phyloP scores from a whole-genome alignment of 2,113 vertebrate species.

The Zingel zingel region DNA sequence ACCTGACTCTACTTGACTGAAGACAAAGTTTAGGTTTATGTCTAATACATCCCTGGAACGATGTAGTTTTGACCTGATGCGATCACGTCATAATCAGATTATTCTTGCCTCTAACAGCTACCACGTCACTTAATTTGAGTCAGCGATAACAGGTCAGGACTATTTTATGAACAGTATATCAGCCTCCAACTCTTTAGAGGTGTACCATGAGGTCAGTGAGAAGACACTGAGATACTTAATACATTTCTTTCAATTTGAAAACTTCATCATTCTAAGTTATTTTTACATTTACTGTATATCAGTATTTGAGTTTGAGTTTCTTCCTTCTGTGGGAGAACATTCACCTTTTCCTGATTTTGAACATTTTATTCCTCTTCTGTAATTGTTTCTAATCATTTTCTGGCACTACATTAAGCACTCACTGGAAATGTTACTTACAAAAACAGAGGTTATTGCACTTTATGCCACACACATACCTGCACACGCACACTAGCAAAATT shows the following conservation, averaged over 20 bases:
- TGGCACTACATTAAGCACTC: not conserved
- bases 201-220: not conserved
- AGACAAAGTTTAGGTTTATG: not conserved
- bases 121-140: not conserved
- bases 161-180: not conserved
- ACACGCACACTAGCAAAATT: not conserved
- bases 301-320: not conserved
- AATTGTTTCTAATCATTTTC: not conserved
- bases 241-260: not conserved
- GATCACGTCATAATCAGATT: not conserved
- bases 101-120: not conserved
- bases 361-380: not conserved
- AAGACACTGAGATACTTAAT: not conserved
- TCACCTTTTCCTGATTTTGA: not conserved
- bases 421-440: not conserved
- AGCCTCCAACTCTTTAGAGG: not conserved
- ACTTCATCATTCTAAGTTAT: not conserved
- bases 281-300: constrained; percentile 1
- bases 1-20: not conserved
- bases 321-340: no score
- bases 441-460: not conserved
- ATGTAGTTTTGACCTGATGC: not conserved
- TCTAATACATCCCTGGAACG: not conserved
- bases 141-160: not conserved
- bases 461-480: not conserved